Evolutionary conservation across 2,113 vertebrate species (phyloP).

Genomic region (Eretmochelys imbricata): DNA sequence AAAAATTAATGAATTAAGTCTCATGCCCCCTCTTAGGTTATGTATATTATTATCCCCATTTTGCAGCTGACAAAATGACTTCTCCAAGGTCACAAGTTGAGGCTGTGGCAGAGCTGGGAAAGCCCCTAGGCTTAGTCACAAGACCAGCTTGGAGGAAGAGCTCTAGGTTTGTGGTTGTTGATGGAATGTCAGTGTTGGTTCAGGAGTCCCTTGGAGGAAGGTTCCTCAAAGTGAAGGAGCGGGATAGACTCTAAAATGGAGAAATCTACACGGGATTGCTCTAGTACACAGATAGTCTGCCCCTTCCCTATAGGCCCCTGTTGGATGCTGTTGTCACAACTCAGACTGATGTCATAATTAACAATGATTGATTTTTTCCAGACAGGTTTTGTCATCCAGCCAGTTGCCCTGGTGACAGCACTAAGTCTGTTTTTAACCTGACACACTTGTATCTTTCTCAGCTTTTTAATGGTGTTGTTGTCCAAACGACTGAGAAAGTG

Average conservation of each 20-base stretch:
- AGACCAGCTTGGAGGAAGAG: background rate
- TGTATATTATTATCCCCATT: background rate
- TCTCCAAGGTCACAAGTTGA: background rate
- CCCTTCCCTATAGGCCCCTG: background rate
- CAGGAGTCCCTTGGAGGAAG: background rate
- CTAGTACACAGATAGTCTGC: background rate
- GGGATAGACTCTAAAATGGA: background rate
- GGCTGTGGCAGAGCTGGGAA: background rate
- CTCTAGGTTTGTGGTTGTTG: background rate
- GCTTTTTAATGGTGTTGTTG: conserved; percentile 13
- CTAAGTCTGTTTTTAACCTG: conserved; percentile 4
- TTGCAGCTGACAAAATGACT: background rate
- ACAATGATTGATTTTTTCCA: conserved; percentile 53
- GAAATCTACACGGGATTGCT: background rate
- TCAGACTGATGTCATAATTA: conserved; percentile 57
- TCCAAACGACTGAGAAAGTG: background rate
- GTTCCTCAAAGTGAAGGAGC: background rate
- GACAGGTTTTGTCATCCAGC: conserved; percentile 19
- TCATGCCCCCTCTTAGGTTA: background rate
- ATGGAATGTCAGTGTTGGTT: background rate
- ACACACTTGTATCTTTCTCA: background rate
- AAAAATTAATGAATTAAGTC: background rate
- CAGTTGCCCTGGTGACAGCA: conserved; percentile 59
- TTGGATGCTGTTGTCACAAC: background rate
- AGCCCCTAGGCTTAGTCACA: background rate